Percentiles rank a stretch among this genome's conserved stretches.
phyloP scores from a whole-genome alignment of 1,140 invertebrate genomes.

The Stenopsyche tienmushanensis region DNA sequence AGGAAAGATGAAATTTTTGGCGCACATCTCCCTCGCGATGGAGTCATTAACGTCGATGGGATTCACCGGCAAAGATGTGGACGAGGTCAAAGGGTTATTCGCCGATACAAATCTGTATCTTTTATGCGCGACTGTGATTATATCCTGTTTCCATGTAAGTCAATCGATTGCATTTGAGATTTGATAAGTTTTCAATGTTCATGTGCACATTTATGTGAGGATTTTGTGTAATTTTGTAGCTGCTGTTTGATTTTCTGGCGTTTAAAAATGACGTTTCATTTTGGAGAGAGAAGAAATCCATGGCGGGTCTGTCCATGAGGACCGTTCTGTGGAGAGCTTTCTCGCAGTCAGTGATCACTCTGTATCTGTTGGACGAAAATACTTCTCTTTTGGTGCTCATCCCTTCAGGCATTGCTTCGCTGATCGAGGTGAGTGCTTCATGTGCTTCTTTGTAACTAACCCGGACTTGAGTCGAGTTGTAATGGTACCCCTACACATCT shows the following conservation, averaged over 20 bases:
- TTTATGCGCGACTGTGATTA: conserved; percentile 87
- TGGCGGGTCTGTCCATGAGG: conserved; percentile 85
- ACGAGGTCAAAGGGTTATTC: conserved; percentile 96
- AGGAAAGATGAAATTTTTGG: conserved; percentile 71
- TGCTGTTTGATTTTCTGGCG: conserved; percentile 94
- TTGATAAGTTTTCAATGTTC: conserved; percentile 20
- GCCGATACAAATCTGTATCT: conserved; percentile 94
- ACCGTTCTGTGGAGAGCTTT: conserved; percentile 92
- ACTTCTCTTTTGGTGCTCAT: conserved; percentile 88
- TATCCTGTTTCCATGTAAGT: conserved; percentile 92
- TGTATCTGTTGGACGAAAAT: conserved; percentile 91
- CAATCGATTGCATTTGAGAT: background rate
- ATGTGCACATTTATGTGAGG: conserved; percentile 40
- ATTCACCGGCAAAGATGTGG: conserved; percentile 91
- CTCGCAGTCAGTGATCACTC: conserved; percentile 89
- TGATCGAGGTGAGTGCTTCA: conserved; percentile 73
- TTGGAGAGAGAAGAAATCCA: conserved; percentile 81
- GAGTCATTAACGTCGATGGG: conserved; percentile 72
- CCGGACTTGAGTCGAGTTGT: too few species aligned
- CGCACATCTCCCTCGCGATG: conserved; percentile 80
- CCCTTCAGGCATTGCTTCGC: conserved; percentile 79
- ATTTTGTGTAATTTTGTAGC: too few species aligned
- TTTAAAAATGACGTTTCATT: conserved; percentile 98
- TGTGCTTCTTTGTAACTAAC: background rate
- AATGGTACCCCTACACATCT: too few species aligned